Evolutionary conservation across 2,797 vertebrate species (phyloP).

Genomic region (Mormyrus proboscirostris): DNA sequence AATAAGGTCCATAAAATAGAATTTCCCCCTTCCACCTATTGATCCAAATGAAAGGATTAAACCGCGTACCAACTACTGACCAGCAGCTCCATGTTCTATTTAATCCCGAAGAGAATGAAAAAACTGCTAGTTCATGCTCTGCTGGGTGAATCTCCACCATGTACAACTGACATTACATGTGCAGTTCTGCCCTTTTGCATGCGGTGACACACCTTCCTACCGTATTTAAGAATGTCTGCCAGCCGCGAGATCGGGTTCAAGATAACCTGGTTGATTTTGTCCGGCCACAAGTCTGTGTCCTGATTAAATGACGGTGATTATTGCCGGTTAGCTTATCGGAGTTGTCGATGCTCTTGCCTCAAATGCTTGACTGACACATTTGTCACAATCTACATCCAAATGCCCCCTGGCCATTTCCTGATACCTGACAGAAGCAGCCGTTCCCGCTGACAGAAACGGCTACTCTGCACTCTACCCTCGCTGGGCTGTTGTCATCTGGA

Average conservation of each 20-base stretch:
- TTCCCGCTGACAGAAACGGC: constrained; percentile 16
- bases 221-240: background rate
- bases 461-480: background rate
- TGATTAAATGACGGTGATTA: constrained; percentile 8
- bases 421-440: background rate
- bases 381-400: constrained; percentile 13
- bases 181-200: background rate
- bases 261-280: background rate
- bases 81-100: constrained; percentile 46
- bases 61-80: constrained; percentile 35
- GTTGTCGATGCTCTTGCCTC: background rate
- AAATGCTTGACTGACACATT: background rate
- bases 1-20: constrained; percentile 56
- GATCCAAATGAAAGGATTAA: constrained; percentile 13
- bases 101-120: background rate
- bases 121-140: background rate
- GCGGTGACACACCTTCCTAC: background rate
- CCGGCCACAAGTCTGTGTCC: background rate
- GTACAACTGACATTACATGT: background rate
- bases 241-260: background rate
- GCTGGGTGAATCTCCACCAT: background rate
- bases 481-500: constrained; percentile 4
- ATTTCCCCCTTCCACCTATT: constrained; percentile 31
- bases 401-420: constrained; percentile 6
- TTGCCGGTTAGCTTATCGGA: background rate